A percentile compares a stretch with the other conserved stretches of the same genome.
phyloP scores from a whole-genome alignment of 2,113 vertebrate genomes.

The Thryonomys swinderianus region DNA sequence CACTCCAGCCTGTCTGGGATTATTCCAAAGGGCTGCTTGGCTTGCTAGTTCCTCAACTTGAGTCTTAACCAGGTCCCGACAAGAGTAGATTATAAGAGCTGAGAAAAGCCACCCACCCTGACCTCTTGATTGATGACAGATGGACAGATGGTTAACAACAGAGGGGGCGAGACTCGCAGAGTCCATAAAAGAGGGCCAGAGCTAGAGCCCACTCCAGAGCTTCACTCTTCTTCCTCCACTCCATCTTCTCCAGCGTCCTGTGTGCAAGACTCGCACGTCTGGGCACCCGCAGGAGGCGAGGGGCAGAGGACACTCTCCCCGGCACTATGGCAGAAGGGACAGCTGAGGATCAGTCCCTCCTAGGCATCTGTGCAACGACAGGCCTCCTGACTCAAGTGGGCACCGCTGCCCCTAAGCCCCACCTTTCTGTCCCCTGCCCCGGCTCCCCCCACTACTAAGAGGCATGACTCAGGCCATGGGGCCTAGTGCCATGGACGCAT shows the following conservation, averaged over 20 bases:
- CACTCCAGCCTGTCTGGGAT: not conserved
- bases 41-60: not conserved
- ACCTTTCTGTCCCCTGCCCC: not conserved
- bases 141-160: not conserved
- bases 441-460: not conserved
- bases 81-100: not conserved
- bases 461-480: not conserved
- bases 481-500: not conserved
- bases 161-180: slow-evolving; percentile 21
- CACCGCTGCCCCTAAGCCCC: not conserved
- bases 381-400: not conserved
- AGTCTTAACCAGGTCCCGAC: not conserved
- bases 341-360: not conserved
- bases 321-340: not conserved
- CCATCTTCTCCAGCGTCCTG: not conserved
- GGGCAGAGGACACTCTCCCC: not conserved
- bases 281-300: not conserved
- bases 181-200: not conserved
- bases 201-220: not conserved
- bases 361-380: not conserved
- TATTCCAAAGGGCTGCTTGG: not conserved
- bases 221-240: not conserved
- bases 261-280: not conserved
- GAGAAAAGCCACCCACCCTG: not conserved
- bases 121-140: not conserved